phyloP scores from a whole-genome alignment of 2,888 invertebrate species.

The Dastarcus helophoroides region DNA sequence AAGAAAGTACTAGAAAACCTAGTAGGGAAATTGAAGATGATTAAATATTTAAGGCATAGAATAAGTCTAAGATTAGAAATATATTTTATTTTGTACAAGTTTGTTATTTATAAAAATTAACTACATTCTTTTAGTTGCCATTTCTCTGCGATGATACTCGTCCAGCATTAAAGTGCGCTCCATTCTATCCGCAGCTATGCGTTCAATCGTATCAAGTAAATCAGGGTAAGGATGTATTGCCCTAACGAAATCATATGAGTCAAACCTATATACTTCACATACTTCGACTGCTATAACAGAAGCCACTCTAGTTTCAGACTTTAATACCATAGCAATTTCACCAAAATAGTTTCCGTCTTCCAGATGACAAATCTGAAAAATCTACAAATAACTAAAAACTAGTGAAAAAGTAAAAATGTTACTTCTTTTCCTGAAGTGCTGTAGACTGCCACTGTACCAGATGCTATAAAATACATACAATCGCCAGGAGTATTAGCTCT shows the following conservation, averaged over 20 bases:
- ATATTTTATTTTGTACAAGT: too few species aligned
- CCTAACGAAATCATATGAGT: slow-evolving; percentile 33
- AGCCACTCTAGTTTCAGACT: slow-evolving; percentile 30
- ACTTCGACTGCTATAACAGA: slow-evolving; percentile 35
- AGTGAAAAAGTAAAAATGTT: slow-evolving; percentile 11
- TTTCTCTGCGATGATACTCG: slow-evolving; percentile 21
- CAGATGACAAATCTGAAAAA: slow-evolving; percentile 38
- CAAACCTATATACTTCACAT: slow-evolving; percentile 35
- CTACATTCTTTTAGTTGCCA: slow-evolving; percentile 8
- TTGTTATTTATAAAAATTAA: not conserved
- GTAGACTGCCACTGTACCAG: slow-evolving; percentile 44
- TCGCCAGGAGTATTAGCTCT: slow-evolving; percentile 40
- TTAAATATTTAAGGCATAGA: too few species aligned
- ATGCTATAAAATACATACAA: slow-evolving; percentile 47
- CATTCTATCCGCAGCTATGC: slow-evolving; percentile 39
- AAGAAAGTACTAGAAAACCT: too few species aligned
- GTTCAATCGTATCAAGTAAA: slow-evolving; percentile 38
- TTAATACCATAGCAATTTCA: slow-evolving; percentile 36
- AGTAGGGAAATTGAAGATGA: too few species aligned
- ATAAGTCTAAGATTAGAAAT: too few species aligned
- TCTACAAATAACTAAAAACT: not conserved
- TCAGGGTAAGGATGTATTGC: slow-evolving; percentile 37
- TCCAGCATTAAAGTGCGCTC: slow-evolving; percentile 40
- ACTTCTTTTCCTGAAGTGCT: slow-evolving; percentile 38
- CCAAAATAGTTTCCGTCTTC: slow-evolving; percentile 48